phyloP scores from a whole-genome alignment of 2,113 vertebrate genomes.

The Microcebus jonahi region DNA sequence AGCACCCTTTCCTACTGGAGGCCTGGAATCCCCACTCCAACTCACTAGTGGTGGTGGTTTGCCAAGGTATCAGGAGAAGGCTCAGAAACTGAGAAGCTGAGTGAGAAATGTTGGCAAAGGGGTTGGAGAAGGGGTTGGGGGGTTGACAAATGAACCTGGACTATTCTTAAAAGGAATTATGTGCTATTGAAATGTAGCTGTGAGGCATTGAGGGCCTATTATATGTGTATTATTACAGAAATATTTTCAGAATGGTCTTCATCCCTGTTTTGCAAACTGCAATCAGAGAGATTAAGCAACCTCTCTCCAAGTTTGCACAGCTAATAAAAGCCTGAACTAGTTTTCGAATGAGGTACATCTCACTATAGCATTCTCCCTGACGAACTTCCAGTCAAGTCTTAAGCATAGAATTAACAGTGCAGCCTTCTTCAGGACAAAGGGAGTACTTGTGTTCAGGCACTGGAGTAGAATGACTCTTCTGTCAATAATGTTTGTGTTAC shows the following conservation, averaged over 20 bases:
- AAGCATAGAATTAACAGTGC: background rate
- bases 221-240: background rate
- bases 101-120: background rate
- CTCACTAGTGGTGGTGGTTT: background rate
- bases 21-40: background rate
- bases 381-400: background rate
- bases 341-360: background rate
- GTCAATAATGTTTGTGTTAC: background rate
- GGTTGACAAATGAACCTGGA: background rate
- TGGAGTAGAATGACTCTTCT: background rate
- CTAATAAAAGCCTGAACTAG: background rate
- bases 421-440: background rate
- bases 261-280: background rate
- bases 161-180: background rate
- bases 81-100: background rate
- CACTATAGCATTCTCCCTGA: background rate
- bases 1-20: background rate
- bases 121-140: too few species aligned
- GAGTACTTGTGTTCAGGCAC: background rate
- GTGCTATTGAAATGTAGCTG: background rate
- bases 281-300: background rate
- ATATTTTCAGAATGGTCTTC: background rate
- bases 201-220: background rate
- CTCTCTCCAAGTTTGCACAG: background rate
- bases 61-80: background rate